These are phyloP conservation scores for Chaetops frenatus DNA, from an alignment of 2,113 vertebrate genomes.

Conservation along the genomic window DNA sequence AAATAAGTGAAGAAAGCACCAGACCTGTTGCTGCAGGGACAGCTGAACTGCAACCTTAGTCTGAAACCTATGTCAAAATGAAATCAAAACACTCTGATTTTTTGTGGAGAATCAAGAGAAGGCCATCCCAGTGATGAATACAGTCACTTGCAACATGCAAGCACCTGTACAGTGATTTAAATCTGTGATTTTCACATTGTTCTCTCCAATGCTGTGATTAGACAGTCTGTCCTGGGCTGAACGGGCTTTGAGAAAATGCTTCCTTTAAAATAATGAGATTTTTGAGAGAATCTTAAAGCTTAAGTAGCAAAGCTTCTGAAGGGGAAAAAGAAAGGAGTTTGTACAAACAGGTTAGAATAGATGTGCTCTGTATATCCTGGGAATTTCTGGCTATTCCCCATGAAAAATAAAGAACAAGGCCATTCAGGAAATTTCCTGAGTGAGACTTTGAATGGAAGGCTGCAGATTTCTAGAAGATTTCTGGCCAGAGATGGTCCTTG, in stretches of 20 bases:
- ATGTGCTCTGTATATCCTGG: not conserved
- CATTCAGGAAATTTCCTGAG: not conserved
- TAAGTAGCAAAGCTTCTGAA: not conserved
- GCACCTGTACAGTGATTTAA: not conserved
- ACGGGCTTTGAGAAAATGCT: not conserved
- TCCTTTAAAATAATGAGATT: not conserved
- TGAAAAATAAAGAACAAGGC: not conserved
- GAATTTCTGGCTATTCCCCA: not conserved
- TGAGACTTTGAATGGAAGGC: not conserved
- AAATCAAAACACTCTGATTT: not conserved
- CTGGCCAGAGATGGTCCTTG: not conserved
- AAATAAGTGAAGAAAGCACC: not conserved
- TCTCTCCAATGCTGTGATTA: not conserved
- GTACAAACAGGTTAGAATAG: not conserved
- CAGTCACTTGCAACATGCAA: not conserved
- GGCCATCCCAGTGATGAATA: not conserved
- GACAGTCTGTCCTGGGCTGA: not conserved
- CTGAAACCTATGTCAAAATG: not conserved
- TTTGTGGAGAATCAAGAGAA: not conserved
- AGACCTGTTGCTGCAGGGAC: not conserved
- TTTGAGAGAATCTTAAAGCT: not conserved
- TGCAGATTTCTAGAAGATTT: not conserved
- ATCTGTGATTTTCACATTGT: not conserved
- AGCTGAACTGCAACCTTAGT: not conserved
- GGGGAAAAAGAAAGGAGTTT: accelerated